Base-by-base conservation (phyloP, 2,888 invertebrate species). In the Invenusta paracnida region DNA sequence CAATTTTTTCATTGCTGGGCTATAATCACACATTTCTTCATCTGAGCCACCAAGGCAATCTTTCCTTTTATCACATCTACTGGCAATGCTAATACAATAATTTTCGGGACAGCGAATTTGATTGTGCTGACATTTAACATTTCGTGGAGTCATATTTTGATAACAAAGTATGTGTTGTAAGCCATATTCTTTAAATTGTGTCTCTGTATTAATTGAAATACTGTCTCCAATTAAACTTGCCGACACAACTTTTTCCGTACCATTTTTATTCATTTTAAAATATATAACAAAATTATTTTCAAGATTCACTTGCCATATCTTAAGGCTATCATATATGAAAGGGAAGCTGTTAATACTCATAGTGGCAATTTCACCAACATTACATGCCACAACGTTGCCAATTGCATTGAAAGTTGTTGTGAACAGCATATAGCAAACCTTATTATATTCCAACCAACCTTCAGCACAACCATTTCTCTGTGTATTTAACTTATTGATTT, bases 381-480 rank as follows among this genome's bases (percentile, higher is more conserved):
- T n/a, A 5, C 23, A 27, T 27, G 5, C 79, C 5, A 79, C 79
- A 27, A 79, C 23, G 5, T 11, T 25, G 2, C 23, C 27, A 11
- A 79, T 13, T 5, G 23, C n/a, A 5, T 79, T 27, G 2, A 23
- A 27, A 79, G 79, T 79, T 27, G 79, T 5, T n/a, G 79, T 13
- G n/a, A 23, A 30, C n/a, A 83, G 5, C 83, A 83, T 83, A 30
- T 83, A 83, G 11, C 83, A 83, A 23, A n/a, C 27, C 30, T 81
- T 30, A 23, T 83, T n/a, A 2, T 29, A 30, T 27, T 83, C 81
- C 11, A 29, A 83, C 83, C 83, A 83, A 11, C 48, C 83, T 1
- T 48, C 29, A 0, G 0, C n/a, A 29, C 83, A 83, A 13, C 27
- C n/a, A 31, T 83, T 17, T 67, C n/a, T 83, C 30, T 67, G 0